Base-by-base conservation (phyloP, 2,888 invertebrate genomes). In the Rhynchonema sp. region DNA sequence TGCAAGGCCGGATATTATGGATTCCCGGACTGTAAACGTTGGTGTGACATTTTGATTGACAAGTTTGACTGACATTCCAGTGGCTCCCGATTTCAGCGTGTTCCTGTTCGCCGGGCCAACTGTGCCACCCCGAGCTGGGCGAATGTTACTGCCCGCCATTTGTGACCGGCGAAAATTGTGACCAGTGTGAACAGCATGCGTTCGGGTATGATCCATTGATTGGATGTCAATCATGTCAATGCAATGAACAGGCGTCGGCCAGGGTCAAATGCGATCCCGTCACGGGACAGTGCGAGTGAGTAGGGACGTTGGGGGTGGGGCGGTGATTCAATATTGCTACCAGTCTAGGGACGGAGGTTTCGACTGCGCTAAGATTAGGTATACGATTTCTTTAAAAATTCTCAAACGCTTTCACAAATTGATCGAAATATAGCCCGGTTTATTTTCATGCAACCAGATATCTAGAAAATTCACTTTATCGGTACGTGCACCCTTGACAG, bases 211-310 rank as follows among this genome's bases (percentile, higher is more conserved):
- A 98, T 78, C 83, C 86, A 53, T 83, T 90, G 59, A 86, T 89
- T 68, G 98, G 98, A 9, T 98, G 98, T 74, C 87, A 89, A 68
- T 85, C 86, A 64, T 98, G 96, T 73, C 84, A 84, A 69, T 98
- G 98, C 74, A 82, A 87, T 69, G 82, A 82, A 1, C 75, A 84
- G 46, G 98, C 98, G 3, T 87, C 91, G 0, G 65, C 71, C 20
- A 74, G 82, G 53, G 82, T 83, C 46, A 81, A 91, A 69, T 98
- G 98, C 73, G 86, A 96, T 71, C 79, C 86, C 1, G 78, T 83
- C 59, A 86, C 81, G 66, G 98, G 98, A 17, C 84, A 83, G 66
- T 92, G 92, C 78, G 76, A 78, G 84, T 55, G 55, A 55, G 55
- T 22, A n/a, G n/a, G n/a, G n/a, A n/a, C n/a, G n/a, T n/a, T n/a